Evolutionary conservation across 2,888 invertebrate species (phyloP).

Genomic region (Cerceris ruficornis): DNA sequence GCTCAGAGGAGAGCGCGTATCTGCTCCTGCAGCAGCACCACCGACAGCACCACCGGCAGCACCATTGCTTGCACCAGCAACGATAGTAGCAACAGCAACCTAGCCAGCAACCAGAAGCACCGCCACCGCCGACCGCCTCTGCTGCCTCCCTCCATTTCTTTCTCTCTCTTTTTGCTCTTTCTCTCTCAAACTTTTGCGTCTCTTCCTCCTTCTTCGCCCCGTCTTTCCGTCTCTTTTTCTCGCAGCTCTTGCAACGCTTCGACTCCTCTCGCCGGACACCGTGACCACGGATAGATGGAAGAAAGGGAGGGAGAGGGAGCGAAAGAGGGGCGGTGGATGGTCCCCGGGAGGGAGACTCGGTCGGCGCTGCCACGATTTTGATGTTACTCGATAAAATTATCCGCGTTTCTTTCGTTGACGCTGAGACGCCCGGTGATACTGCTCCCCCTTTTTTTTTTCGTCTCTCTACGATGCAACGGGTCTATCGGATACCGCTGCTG

Average conservation of each 20-base stretch:
- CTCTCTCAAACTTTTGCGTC: slow-evolving; percentile 3
- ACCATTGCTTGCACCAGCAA: slow-evolving; percentile 36
- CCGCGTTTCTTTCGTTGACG: slow-evolving; percentile 32
- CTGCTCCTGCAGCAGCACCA: slow-evolving; percentile 64
- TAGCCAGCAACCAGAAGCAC: slow-evolving; percentile 36
- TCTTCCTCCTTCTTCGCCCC: neutral
- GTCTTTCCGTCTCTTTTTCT: neutral
- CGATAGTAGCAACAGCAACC: slow-evolving; percentile 37
- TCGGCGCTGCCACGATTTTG: slow-evolving; percentile 45
- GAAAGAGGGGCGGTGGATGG: slow-evolving; percentile 7
- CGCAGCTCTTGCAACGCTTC: slow-evolving; percentile 35
- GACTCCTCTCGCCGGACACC: slow-evolving; percentile 50
- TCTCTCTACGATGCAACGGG: slow-evolving; percentile 3
- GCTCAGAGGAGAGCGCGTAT: slow-evolving; percentile 68
- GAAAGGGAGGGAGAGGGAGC: slow-evolving; percentile 12
- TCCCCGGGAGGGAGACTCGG: slow-evolving; percentile 4
- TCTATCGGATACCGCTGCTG: slow-evolving; percentile 3
- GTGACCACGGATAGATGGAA: slow-evolving; percentile 43
- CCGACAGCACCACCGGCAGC: slow-evolving; percentile 15
- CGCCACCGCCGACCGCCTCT: neutral
- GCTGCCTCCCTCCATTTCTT: slow-evolving; percentile 1
- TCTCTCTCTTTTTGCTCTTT: neutral
- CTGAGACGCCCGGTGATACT: neutral
- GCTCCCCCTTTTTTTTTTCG: neutral
- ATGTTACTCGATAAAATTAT: slow-evolving; percentile 59